A percentile compares a stretch with the other conserved stretches of the same genome.
phyloP scores from a whole-genome alignment of 2,113 vertebrate genomes.

The Colossoma macropomum region DNA sequence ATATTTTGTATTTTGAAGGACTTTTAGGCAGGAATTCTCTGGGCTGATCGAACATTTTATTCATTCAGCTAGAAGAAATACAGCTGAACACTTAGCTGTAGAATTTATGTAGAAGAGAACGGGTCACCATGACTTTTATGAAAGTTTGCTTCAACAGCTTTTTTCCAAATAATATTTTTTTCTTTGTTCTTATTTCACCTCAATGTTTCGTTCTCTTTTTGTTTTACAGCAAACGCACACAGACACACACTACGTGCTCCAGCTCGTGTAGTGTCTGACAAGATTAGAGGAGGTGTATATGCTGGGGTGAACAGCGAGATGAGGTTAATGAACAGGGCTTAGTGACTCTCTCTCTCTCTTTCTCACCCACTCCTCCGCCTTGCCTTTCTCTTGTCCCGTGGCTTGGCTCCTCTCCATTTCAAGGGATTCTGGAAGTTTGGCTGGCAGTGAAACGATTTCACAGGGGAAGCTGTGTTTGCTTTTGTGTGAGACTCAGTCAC shows the following conservation, averaged over 20 bases:
- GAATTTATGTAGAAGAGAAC: no score
- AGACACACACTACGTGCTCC: background rate
- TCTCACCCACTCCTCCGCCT: background rate
- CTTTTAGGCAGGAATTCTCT: no score
- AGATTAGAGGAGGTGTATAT: slow-evolving; percentile 39
- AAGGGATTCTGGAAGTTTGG: slow-evolving; percentile 53
- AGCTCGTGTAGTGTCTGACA: slow-evolving; percentile 12
- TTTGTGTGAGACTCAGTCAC: slow-evolving; percentile 55
- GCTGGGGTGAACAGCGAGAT: slow-evolving; percentile 24
- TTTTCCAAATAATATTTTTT: background rate
- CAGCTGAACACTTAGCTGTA: no score
- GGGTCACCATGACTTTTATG: background rate
- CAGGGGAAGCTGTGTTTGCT: slow-evolving; percentile 48
- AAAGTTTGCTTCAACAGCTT: background rate
- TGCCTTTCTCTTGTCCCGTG: slow-evolving; percentile 15
- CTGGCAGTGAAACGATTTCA: slow-evolving; percentile 51
- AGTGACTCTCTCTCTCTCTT: background rate
- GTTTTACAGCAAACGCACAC: background rate
- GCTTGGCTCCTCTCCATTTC: slow-evolving; percentile 52
- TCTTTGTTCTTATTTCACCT: background rate
- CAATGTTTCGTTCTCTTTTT: background rate
- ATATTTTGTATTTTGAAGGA: no score
- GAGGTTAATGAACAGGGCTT: slow-evolving; percentile 43
- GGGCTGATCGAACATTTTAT: no score
- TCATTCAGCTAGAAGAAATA: no score